Conservation (phyloP, 92 coral and sea anemone genomes). For the Epizoanthus ramosus region DNA sequence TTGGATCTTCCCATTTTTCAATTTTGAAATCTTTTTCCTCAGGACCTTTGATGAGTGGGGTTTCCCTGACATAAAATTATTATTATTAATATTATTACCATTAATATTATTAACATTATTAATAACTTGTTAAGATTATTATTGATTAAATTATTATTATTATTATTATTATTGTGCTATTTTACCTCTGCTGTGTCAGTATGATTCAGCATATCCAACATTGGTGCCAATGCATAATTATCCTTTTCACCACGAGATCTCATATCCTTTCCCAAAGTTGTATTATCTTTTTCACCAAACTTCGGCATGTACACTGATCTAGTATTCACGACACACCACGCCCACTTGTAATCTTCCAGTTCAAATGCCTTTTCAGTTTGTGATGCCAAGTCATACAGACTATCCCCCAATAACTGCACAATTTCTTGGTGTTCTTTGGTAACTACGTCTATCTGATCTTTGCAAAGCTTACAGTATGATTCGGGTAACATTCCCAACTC, state of each 20-base stretch:
- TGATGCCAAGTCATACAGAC: not conserved
- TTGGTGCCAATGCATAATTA: constrained; percentile 85
- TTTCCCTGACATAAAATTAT: no score
- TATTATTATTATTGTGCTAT: no score
- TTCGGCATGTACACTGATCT: constrained; percentile 80
- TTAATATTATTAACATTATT: no score
- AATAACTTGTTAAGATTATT: no score
- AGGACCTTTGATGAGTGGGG: no score
- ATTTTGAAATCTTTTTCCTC: no score
- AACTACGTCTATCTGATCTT: constrained; percentile 53
- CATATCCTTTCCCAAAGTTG: not conserved
- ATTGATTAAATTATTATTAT: no score
- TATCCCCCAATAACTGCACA: constrained; percentile 16
- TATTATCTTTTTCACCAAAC: not conserved
- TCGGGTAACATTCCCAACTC: constrained; percentile 63
- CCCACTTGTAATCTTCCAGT: constrained; percentile 83
- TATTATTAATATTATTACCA: no score
- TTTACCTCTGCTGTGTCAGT: constrained; percentile 81
- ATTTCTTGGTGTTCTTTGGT: constrained; percentile 48
- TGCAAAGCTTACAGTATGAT: constrained; percentile 44
- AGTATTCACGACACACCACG: constrained; percentile 96
- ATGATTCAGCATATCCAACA: constrained; percentile 89
- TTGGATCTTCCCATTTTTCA: no score
- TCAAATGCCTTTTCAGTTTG: constrained; percentile 39
- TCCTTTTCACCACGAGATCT: constrained; percentile 32